phyloP scores from a whole-genome alignment of 2,113 vertebrate species.

The Hucho hucho region DNA sequence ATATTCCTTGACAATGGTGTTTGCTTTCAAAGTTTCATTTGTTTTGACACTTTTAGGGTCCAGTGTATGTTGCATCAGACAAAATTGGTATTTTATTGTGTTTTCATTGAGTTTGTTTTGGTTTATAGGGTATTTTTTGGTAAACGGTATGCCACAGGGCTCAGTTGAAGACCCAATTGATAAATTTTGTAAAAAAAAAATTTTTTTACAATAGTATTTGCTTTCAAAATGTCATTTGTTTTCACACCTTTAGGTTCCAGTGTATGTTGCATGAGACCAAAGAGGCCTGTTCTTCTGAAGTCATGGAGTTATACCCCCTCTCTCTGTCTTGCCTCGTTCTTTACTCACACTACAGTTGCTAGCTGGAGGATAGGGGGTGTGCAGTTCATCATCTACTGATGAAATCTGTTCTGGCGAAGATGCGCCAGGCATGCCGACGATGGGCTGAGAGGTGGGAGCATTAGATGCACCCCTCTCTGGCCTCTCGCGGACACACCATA shows the following conservation, averaged over 20 bases:
- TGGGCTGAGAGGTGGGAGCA: constrained; percentile 24
- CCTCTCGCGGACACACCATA: constrained; percentile 29
- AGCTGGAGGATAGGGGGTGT: constrained; percentile 15
- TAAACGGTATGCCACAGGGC: neutral
- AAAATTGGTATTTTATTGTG: too few relatives aligned
- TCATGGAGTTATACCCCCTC: neutral
- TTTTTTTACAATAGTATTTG: too few relatives aligned
- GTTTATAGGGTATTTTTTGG: too few relatives aligned
- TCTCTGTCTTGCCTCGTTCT: constrained; percentile 14
- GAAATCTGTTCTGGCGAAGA: constrained; percentile 24
- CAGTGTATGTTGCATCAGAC: too few relatives aligned
- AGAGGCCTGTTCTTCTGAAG: neutral
- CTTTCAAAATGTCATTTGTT: too few relatives aligned
- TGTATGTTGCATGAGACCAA: neutral
- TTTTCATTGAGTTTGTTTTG: too few relatives aligned
- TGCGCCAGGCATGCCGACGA: constrained; percentile 15
- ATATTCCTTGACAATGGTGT: too few relatives aligned
- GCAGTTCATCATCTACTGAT: constrained; percentile 10
- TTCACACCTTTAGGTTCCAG: neutral
- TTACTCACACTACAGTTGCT: neutral
- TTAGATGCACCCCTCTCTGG: constrained; percentile 12
- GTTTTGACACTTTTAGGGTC: too few relatives aligned
- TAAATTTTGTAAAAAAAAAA: too few relatives aligned
- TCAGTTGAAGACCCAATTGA: neutral
- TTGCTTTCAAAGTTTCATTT: too few relatives aligned